Base-by-base conservation (phyloP, 1,140 invertebrate species). In the Drosophila watanabei region DNA sequence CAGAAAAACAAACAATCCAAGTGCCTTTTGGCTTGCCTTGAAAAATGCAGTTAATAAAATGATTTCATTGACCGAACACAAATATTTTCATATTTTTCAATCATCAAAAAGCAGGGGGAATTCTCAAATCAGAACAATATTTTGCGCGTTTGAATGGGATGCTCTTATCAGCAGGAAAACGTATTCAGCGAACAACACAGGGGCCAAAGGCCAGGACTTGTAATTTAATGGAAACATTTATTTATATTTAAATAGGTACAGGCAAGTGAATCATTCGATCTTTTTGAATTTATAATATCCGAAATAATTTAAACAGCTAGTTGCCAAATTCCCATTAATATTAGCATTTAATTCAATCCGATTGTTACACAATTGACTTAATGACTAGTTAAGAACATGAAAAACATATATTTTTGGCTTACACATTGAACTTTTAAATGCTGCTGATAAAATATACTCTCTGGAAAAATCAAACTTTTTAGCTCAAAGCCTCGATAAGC, bases 1-100 rank as follows among this genome's bases (percentile, higher is more conserved):
- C 46, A 37, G 33, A 62, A 46, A 41, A 35, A 52, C 30, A 52
- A 58, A 69, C 28, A 20, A 45, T 54, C 10, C 3, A 6, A 52
- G 2, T 54, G 28, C 9, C 9, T 46, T 43, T 45, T 30, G 14
- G 9, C 1, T 57, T 37, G 73, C 35, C 41, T 57, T 39, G 37
- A 77, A 37, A 35, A 58, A 39, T 75, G 71, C 71, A 73, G 46
- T 39, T 61, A 73, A 61, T 52, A 75, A 73, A 14, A 37, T 57
- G 35, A 77, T 66, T 68, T 41, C 48, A 77, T 60, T 60, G 73
- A 77, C 48, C 73, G 62, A 24, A 63, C 45, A 64, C 59, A 56
- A 73, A 63, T 58, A 76, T 75, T 41, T 75, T 41, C 20, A n/a
- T 64, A 77, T 78, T 70, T 79, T 65, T 79, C 48, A 78, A 56